Evolutionary conservation across 2,888 invertebrate genomes (phyloP).

Genomic region (Teleogryllus oceanicus): DNA sequence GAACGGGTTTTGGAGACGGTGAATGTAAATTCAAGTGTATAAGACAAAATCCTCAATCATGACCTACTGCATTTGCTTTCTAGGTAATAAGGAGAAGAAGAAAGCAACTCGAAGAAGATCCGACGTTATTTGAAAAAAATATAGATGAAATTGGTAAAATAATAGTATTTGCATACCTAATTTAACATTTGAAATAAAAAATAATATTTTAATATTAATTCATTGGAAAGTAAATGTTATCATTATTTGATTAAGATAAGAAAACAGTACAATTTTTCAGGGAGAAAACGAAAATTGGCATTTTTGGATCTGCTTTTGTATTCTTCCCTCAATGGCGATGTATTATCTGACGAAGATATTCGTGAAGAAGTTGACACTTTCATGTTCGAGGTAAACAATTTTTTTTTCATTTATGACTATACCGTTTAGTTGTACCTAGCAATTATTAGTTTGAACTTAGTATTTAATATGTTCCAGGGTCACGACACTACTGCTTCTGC

Average conservation of each 20-base stretch:
- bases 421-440: too few relatives aligned
- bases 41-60: too few relatives aligned
- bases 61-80: background rate
- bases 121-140: background rate
- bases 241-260: too few relatives aligned
- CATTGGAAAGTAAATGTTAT: too few relatives aligned
- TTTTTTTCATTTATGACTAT: too few relatives aligned
- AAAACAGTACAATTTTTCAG: background rate
- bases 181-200: too few relatives aligned
- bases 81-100: background rate
- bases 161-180: background rate
- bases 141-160: background rate
- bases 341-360: slow-evolving; percentile 27
- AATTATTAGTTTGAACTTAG: too few relatives aligned
- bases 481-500: slow-evolving; percentile 43
- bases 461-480: slow-evolving; percentile 36
- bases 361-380: slow-evolving; percentile 26
- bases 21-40: too few relatives aligned
- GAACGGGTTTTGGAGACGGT: too few relatives aligned
- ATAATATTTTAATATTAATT: too few relatives aligned
- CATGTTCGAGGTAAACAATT: slow-evolving; percentile 18
- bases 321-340: slow-evolving; percentile 24
- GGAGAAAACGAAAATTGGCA: slow-evolving; percentile 26
- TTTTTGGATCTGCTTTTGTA: slow-evolving; percentile 31
- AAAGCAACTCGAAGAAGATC: background rate